phyloP scores from a whole-genome alignment of 2,113 vertebrate genomes.

The Bufo gargarizans region DNA sequence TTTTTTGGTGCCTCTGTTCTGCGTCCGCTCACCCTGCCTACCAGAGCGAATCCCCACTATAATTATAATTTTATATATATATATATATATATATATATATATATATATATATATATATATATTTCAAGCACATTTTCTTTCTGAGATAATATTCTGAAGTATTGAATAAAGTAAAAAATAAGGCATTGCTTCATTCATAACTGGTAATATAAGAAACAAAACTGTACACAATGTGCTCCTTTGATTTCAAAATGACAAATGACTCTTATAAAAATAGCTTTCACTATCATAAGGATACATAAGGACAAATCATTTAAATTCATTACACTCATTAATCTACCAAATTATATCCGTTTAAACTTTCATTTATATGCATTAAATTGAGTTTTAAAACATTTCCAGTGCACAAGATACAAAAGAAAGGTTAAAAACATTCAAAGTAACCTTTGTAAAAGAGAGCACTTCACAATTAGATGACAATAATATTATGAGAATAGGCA shows the following conservation, averaged over 20 bases:
- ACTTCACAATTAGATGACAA: slow-evolving; percentile 28
- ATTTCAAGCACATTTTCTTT: too few species aligned
- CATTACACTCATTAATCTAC: slow-evolving; percentile 38
- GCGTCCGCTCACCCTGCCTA: too few species aligned
- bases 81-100: too few species aligned
- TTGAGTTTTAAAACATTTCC: slow-evolving; percentile 29
- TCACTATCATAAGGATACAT: slow-evolving; percentile 15
- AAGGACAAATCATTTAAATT: slow-evolving; percentile 42
- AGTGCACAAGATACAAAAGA: slow-evolving; percentile 33
- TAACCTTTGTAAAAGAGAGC: slow-evolving; percentile 38
- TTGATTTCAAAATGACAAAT: slow-evolving; percentile 20
- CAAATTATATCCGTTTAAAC: slow-evolving; percentile 46
- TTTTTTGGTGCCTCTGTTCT: too few species aligned
- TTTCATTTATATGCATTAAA: slow-evolving; percentile 37
- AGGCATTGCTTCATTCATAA: too few species aligned
- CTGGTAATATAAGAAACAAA: neutral
- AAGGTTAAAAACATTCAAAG: slow-evolving; percentile 47
- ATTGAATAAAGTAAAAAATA: too few species aligned
- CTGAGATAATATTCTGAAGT: too few species aligned
- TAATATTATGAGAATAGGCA: slow-evolving; percentile 36
- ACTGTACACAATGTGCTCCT: neutral
- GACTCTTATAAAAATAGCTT: slow-evolving; percentile 6
- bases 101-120: too few species aligned
- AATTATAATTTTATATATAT: too few species aligned
- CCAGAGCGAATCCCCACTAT: too few species aligned